Conservation (phyloP, 2,888 invertebrate genomes). For the Parapristionchus giblindavisi region DNA sequence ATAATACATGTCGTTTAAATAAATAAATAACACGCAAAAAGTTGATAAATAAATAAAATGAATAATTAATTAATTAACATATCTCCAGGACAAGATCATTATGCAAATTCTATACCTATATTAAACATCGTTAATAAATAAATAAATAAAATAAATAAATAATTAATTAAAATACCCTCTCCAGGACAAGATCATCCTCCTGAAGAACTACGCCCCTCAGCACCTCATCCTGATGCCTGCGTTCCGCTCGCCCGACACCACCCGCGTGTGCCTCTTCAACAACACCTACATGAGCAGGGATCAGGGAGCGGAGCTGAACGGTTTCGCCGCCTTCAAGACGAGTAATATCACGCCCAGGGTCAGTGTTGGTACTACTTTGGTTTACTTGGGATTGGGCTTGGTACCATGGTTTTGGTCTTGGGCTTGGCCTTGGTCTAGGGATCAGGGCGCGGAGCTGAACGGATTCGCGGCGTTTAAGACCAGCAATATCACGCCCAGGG, state of each 20-base stretch:
- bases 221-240: constrained; percentile 69
- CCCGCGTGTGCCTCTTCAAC: constrained; percentile 66
- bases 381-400: constrained; percentile 1
- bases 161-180: not conserved
- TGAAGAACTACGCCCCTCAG: constrained; percentile 69
- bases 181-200: constrained; percentile 62
- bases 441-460: constrained; percentile 56
- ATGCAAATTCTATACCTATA: too few relatives aligned
- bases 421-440: constrained; percentile 42
- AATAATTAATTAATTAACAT: too few relatives aligned
- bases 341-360: constrained; percentile 62
- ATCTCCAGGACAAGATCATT: too few relatives aligned
- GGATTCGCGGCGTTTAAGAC: constrained; percentile 68
- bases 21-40: too few relatives aligned
- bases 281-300: constrained; percentile 64
- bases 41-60: too few relatives aligned
- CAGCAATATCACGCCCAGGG: constrained; percentile 63
- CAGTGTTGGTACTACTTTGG: not conserved
- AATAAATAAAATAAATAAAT: not conserved
- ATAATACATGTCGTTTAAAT: too few relatives aligned
- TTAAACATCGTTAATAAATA: not conserved
- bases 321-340: constrained; percentile 68
- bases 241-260: constrained; percentile 61
- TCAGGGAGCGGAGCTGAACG: constrained; percentile 55
- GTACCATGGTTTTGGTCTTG: not conserved